Base-by-base conservation (phyloP, 2,113 vertebrate genomes). In the Sardina pilchardus region DNA sequence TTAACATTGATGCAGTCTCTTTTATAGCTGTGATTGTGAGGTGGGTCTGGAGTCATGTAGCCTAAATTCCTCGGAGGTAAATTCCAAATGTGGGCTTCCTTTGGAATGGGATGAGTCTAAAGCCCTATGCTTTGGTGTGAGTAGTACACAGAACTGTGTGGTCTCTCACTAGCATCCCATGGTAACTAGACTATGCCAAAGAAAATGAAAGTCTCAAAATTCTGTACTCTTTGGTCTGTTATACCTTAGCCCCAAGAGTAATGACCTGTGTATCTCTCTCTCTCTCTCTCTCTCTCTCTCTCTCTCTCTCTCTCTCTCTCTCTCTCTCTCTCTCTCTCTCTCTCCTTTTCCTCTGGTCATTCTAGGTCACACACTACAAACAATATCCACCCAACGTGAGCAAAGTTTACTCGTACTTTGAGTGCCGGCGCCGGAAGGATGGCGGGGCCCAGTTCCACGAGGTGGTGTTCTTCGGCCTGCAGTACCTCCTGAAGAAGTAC, bases 361-460 rank as follows among this genome's bases (percentile, higher is more conserved):
- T 78, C 39, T 87, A 95, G 95, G 93, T 95, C 85, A 95, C 95
- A 44, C 95, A 96, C 89, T 95, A 95, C 91, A 95, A 94, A 82
- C 94, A 95, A 88, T 96, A 95, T 84, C 94, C 95, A 43, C 95
- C 94, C 39, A 88, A 94, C n/a, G 80, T 95, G 89, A 93, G 30
- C 88, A 95, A 94, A 85, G 91, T 96, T 59, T 95, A 95, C 89
- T 95, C 95, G 24, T 96, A 95, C 90, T 96, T 96, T 81, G 95
- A 96, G 83, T 96, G 95, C 86, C 88, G 94, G 34, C 88, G 78
- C 39, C 93, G 91, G 87, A 94, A 92, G 82, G 93, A 91, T 12
- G n/a, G n/a, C n/a, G n/a, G n/a, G n/a, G 87, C 89, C 39, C 94
- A 91, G 84, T 94, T 94, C 59, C 94, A 26, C 7, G 94, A 95